A percentile compares a stretch with the other conserved stretches of the same genome.
These are phyloP conservation scores for Solenopsis invicta DNA, from an alignment of 1,140 invertebrate species.

Conservation along the genomic window DNA sequence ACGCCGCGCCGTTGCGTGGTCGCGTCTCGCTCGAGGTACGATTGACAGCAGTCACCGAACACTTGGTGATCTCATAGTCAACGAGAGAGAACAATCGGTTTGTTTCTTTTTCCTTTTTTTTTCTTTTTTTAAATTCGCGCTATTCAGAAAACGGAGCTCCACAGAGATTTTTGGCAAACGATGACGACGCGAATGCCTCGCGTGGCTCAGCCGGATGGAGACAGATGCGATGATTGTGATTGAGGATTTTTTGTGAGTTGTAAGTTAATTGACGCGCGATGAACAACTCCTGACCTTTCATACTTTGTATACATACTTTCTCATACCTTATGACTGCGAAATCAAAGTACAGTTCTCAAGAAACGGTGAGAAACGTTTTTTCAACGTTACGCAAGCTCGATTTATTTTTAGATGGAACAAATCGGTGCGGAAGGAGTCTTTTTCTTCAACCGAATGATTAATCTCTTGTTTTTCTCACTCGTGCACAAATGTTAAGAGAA, in stretches of 20 bases:
- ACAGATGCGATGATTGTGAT: background rate
- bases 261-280: constrained; percentile 15
- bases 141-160: background rate
- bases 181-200: background rate
- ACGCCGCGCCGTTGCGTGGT: background rate
- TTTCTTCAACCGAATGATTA: background rate
- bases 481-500: background rate
- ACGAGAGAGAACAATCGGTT: background rate
- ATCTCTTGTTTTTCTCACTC: background rate
- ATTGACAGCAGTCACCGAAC: background rate
- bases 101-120: background rate
- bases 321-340: background rate
- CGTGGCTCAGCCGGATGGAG: background rate
- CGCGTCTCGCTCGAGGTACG: background rate
- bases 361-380: constrained; percentile 8
- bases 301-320: background rate
- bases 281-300: background rate
- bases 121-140: background rate
- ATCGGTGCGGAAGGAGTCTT: background rate
- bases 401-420: constrained; percentile 6
- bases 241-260: background rate
- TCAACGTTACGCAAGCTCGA: constrained; percentile 1
- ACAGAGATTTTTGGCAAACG: background rate
- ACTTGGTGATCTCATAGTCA: background rate
- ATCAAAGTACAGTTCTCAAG: background rate